Evolutionary conservation across 2,797 vertebrate genomes (phyloP), one percentile per base, ranked within the genome.

Genomic region (Caiman crocodilus): DNA sequence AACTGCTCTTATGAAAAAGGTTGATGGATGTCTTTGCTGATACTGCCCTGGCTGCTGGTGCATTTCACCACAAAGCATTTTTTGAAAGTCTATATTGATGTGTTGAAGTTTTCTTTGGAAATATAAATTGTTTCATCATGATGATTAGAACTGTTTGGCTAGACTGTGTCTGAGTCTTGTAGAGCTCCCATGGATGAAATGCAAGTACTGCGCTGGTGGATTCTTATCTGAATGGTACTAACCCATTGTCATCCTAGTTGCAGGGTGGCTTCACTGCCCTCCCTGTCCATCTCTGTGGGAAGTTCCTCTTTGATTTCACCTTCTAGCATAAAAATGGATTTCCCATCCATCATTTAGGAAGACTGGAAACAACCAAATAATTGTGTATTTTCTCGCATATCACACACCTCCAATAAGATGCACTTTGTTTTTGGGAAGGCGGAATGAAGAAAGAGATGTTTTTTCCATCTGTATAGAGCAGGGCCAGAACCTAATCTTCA

Each of bases 301-400:
- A 90, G 30, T 83, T 82, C 93, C 85, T 92, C 93, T 95, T 93
- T 96, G 93, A 90, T 93, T 95, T 93, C 95, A 96, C 93, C 93
- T 96, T 88, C 95, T 95, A 94, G 92, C 77, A 93, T 76, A 83
- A 21, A 88, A 67, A 81, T 56, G 60, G 94, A 88, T 92, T 82
- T 93, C 81, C 75, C 58, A 86, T 89, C n/a, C n/a, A n/a, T n/a
- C n/a, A n/a, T 67, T 0, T 30, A 57, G 56, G 60, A n/a, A 13
- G 20, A n/a, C 21, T n/a, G 35, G 58, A 83, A 69, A 20, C 14
- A 6, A 63, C 14, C 1, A 1, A 7, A 23, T 77, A 50, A 50
- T 50, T 50, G 42, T 50, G 42, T 50, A 50, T 50, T 50, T 50
- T 50, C 42, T 50, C 10, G 3, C 42, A 50, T 50, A 10, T 10